phyloP scores from a whole-genome alignment of 2,888 invertebrate genomes.

The Flexamia atlantica region DNA sequence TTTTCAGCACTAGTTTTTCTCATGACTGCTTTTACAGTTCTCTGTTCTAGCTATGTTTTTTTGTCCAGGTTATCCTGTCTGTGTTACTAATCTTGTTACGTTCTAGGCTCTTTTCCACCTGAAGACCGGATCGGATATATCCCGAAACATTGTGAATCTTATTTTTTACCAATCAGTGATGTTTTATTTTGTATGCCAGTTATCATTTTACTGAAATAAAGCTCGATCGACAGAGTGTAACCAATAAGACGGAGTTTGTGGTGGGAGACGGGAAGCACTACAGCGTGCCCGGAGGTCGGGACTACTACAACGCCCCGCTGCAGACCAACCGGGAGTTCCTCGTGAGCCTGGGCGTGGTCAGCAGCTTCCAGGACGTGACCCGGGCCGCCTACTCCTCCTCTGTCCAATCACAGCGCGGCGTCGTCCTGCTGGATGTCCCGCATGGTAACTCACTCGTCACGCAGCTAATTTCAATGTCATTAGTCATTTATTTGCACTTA shows the following conservation, averaged over 20 bases:
- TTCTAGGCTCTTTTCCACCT: too few relatives aligned
- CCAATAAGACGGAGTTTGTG: conserved; percentile 80
- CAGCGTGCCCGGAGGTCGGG: conserved; percentile 73
- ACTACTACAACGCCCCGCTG: conserved; percentile 87
- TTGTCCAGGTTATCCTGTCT: too few relatives aligned
- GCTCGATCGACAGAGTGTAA: conserved; percentile 51
- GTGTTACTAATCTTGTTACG: too few relatives aligned
- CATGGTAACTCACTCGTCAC: conserved; percentile 4
- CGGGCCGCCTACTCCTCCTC: conserved; percentile 79
- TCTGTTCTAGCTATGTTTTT: too few relatives aligned
- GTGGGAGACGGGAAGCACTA: conserved; percentile 88
- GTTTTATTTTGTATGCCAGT: too few relatives aligned
- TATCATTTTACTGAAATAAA: too few relatives aligned
- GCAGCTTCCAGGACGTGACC: conserved; percentile 81
- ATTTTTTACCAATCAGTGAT: background rate
- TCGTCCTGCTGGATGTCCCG: conserved; percentile 24
- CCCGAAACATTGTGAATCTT: too few relatives aligned
- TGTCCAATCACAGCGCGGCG: conserved; percentile 10
- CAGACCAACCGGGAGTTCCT: conserved; percentile 80
- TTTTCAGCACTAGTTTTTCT: too few relatives aligned
- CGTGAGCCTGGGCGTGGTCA: conserved; percentile 84
- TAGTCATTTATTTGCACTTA: too few relatives aligned
- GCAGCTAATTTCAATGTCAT: too few relatives aligned
- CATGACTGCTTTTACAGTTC: too few relatives aligned
- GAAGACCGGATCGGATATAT: too few relatives aligned